Base-by-base conservation (phyloP, 2,797 vertebrate genomes). In the Okamejei kenojei region DNA sequence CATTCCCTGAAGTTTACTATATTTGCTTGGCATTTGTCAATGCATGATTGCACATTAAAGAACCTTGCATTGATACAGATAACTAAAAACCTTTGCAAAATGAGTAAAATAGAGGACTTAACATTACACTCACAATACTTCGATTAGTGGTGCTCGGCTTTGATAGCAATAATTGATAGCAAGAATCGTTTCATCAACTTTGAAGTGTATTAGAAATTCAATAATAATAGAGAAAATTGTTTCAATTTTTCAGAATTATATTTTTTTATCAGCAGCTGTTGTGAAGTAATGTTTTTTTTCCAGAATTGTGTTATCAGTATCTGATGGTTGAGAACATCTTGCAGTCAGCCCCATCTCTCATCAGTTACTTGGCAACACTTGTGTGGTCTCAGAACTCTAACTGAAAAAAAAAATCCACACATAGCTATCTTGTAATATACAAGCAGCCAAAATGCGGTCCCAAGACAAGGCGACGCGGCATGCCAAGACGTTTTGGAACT, bases 281-380 rank as follows among this genome's bases (percentile, higher is more conserved):
- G 61, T 88, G 58, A 65, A 88, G 61, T 88, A 32, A 61, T 58
- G 38, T 63, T 84, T 35, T 32, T n/a, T 63, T 63, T 0, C 2
- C 84, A 88, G 61, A 88, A 32, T 65, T 88, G 61, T 17, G 15
- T 7, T 65, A 82, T 82, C 80, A 82, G 38, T 45, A 81, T 45
- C 38, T 81, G 58, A 65, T 88, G 84, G 58, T 19, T 35, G 32
- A 63, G 84, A 65, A 65, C 29, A 88, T 88, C 29, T 88, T 65
- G 84, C 61, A 65, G 58, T 65, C 61, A 63, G 29, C 1, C 32
- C 61, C 61, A 88, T 65, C 61, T 88, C 61, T 65, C 15, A 88
- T 88, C 61, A 88, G 84, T 2, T 88, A n/a, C n/a, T 88, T 88
- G n/a, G 58, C 29, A 88, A 65, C 21, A 88, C n/a, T 65, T 65